phyloP scores from a whole-genome alignment of 2,113 vertebrate species.

The Rhinolophus sinicus region DNA sequence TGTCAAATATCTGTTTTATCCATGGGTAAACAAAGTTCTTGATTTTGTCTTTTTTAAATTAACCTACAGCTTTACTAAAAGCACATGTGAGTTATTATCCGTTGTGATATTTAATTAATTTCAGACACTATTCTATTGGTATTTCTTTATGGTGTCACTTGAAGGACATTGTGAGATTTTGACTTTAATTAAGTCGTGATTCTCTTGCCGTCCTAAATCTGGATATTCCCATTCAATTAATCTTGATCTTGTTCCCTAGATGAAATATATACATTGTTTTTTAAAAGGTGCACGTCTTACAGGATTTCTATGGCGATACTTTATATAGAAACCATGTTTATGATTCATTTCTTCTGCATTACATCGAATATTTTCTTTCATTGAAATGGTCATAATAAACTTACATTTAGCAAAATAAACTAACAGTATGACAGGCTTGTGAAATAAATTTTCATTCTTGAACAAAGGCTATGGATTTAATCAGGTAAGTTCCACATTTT shows the following conservation, averaged over 20 bases:
- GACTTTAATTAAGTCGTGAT: slow-evolving; percentile 74
- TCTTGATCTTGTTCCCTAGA: slow-evolving; percentile 67
- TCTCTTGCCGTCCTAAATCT: slow-evolving; percentile 46
- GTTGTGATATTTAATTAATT: slow-evolving; percentile 73
- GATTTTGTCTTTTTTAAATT: slow-evolving; percentile 30
- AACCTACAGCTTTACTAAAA: background rate
- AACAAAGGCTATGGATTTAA: background rate
- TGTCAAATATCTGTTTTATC: background rate
- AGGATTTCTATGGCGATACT: slow-evolving; percentile 34
- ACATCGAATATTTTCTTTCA: background rate
- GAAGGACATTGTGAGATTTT: slow-evolving; percentile 64
- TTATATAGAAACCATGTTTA: background rate
- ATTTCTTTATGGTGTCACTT: slow-evolving; percentile 64
- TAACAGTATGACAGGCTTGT: background rate
- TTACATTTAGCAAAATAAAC: slow-evolving; percentile 17
- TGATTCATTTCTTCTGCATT: slow-evolving; percentile 51
- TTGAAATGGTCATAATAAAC: background rate
- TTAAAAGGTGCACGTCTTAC: background rate
- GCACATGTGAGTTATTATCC: slow-evolving; percentile 44
- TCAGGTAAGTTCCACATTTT: slow-evolving; percentile 13
- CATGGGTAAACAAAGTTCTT: background rate
- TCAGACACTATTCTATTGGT: slow-evolving; percentile 46
- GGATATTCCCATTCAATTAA: slow-evolving; percentile 61
- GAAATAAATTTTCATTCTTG: background rate
- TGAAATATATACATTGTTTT: slow-evolving; percentile 35